These are phyloP conservation scores for Hemistola chrysoprasaria DNA, from an alignment of 2,888 invertebrate genomes.

Conservation along the genomic window DNA sequence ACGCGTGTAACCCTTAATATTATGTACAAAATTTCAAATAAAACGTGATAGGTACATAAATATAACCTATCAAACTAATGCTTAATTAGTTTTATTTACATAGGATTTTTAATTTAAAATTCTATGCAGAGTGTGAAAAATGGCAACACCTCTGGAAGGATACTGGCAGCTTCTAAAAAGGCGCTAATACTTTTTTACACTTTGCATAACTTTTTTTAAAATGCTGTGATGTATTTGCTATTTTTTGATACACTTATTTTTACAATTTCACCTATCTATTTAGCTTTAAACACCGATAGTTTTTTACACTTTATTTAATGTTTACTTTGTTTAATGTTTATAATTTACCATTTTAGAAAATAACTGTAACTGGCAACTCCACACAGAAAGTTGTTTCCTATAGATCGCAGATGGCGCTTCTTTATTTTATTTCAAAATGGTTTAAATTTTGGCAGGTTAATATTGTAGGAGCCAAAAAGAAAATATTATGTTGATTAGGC, in stretches of 20 bases:
- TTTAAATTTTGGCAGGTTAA: slow-evolving; percentile 23
- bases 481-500: too few species aligned
- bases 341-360: too few species aligned
- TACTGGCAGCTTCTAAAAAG: too few species aligned
- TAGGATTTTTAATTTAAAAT: slow-evolving; percentile 56
- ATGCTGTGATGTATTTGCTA: slow-evolving; percentile 24
- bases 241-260: slow-evolving; percentile 49
- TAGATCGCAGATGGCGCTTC: too few species aligned
- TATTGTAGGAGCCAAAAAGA: too few species aligned
- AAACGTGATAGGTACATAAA: slow-evolving; percentile 29
- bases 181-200: slow-evolving; percentile 12
- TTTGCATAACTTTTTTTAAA: slow-evolving; percentile 15
- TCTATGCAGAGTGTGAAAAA: slow-evolving; percentile 17
- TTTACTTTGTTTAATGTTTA: too few species aligned
- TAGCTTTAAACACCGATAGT: slow-evolving; percentile 60
- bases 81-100: slow-evolving; percentile 62
- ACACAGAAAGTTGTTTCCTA: too few species aligned
- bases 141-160: background rate
- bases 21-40: slow-evolving; percentile 26
- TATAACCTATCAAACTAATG: slow-evolving; percentile 36
- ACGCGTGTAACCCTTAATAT: slow-evolving; percentile 21
- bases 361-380: too few species aligned
- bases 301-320: slow-evolving; percentile 12
- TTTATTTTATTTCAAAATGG: too few species aligned
- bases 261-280: slow-evolving; percentile 74